Conservation (phyloP, 2,888 invertebrate genomes). For the Spilarctia lutea region DNA sequence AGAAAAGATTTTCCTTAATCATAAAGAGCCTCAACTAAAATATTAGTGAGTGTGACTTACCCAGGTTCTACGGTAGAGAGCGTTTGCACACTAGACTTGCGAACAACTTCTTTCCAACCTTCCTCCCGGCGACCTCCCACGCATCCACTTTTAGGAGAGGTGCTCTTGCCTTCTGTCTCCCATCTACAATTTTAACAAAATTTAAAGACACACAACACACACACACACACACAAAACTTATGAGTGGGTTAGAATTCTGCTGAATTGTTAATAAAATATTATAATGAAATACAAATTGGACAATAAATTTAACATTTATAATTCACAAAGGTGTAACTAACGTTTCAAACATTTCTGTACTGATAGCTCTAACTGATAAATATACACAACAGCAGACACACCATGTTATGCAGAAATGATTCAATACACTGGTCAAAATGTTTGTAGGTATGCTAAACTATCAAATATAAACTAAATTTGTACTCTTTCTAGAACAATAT, state of each 20-base stretch:
- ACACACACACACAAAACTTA: neutral
- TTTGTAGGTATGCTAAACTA: neutral
- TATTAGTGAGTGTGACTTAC: too few relatives aligned
- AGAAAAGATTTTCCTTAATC: too few relatives aligned
- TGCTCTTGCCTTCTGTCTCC: conserved; percentile 82
- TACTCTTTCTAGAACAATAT: neutral
- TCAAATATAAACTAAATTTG: neutral
- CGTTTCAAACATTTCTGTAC: neutral
- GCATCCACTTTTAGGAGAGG: conserved; percentile 89
- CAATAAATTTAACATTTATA: neutral
- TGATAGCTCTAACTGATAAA: neutral
- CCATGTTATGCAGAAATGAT: neutral
- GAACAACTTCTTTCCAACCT: conserved; percentile 98
- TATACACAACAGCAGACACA: neutral
- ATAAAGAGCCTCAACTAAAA: too few relatives aligned
- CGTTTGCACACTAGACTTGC: conserved; percentile 91
- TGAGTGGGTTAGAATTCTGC: neutral
- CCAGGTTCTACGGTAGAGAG: conserved; percentile 82
- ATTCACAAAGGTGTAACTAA: neutral
- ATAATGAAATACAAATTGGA: neutral
- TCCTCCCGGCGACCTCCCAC: conserved; percentile 91
- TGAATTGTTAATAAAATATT: neutral
- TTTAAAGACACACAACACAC: too few relatives aligned
- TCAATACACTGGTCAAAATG: neutral
- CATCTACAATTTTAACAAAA: conserved; percentile 62